Evolutionary conservation across 53 echinoderm and acorn worm species (phyloP), one percentile per base, ranked within the genome.

Genomic region (Paracentrotus lividus): DNA sequence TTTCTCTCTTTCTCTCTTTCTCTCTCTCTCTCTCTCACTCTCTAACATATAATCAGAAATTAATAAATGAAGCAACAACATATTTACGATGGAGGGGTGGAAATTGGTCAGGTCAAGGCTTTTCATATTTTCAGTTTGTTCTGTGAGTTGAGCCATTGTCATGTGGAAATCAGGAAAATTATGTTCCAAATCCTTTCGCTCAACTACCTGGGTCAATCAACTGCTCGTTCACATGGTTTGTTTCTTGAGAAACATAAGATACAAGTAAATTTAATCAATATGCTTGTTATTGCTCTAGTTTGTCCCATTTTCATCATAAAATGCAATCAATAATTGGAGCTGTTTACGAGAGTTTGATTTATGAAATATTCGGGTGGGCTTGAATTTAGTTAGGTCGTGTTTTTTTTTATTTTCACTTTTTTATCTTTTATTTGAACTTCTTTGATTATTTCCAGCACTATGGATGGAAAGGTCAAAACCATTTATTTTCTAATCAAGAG

Each of bases 201-300:
- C 1, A 6, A 13, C 64, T 64, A 18, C 3, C 5, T 8, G 20
- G 72, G 72, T 72, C 40, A 72, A 36, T 72, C 72, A 38, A 72
- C 72, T 40, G 72, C 21, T 72, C 36, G 4, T 72, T 72, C 72
- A 36, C 72, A 72, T 5, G 2, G 9, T 16, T 8, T 38, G 14
- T 5, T 4, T 40, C 21, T 21, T 72, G 32, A 38, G 20, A 21
- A 72, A 72, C 20, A 72, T 21, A 57, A 57, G 72, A 72, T 40
- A 40, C 40, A 40, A 40, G 72, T 18, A 72, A 27, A 38, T 20
- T 38, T 13, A 72, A 72, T 72, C 72, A 40, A 72, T 72, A 72
- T 72, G 18, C 72, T 72, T 72, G 15, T 20, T 38, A 72, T n/a
- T 36, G 72, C 36, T 72, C 72, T 40, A 72, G 72, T 72, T 36